A percentile compares a stretch with the other conserved stretches of the same genome.
These are phyloP conservation scores for Urocynchramus pylzowi DNA, from an alignment of 2,113 vertebrate species.

Conservation along the genomic window DNA sequence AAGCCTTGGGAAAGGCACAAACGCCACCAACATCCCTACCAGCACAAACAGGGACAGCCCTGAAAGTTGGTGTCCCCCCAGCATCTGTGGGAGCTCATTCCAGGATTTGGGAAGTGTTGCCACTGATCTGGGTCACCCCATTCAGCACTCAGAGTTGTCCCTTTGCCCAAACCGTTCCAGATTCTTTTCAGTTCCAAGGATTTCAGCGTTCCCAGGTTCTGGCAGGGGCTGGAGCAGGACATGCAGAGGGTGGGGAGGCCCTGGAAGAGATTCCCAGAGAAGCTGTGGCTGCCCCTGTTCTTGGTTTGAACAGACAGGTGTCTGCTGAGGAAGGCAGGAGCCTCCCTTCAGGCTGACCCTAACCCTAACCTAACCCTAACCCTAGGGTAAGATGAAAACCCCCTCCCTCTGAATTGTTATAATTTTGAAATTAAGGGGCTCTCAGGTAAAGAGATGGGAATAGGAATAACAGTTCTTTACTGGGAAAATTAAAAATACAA, in stretches of 20 bases:
- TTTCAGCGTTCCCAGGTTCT: neutral
- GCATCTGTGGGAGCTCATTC: neutral
- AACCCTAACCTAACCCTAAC: too few relatives aligned
- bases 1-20: neutral
- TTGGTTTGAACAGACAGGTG: too few relatives aligned
- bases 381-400: too few relatives aligned
- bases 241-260: neutral
- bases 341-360: too few relatives aligned
- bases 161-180: neutral
- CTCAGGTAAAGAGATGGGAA: too few relatives aligned
- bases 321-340: too few relatives aligned
- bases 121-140: neutral
- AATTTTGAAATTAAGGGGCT: too few relatives aligned
- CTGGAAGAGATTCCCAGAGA: neutral
- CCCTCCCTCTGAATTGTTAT: too few relatives aligned
- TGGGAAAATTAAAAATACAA: too few relatives aligned
- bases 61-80: neutral
- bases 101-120: neutral
- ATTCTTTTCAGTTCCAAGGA: neutral
- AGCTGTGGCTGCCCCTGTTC: neutral
- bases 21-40: fast-evolving
- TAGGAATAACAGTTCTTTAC: too few relatives aligned
- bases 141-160: neutral
- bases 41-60: neutral
- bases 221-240: neutral